Conservation (phyloP, 2,797 vertebrate species). For the Luscinia megarhynchos region DNA sequence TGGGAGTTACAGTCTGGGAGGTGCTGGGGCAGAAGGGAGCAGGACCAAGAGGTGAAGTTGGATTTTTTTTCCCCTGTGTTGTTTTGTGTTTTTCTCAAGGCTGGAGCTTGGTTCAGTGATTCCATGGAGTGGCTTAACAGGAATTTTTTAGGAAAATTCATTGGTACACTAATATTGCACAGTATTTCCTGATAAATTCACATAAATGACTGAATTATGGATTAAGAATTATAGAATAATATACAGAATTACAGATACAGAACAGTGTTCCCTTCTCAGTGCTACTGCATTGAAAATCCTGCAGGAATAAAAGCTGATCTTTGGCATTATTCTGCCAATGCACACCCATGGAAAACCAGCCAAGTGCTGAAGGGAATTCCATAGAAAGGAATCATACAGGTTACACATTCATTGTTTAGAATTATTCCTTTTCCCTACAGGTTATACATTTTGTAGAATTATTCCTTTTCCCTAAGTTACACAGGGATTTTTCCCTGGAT, state of each 20-base stretch:
- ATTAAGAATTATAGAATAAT: neutral
- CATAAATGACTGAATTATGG: neutral
- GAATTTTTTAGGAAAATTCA: neutral
- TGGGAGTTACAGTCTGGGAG: neutral
- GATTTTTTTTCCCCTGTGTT: neutral
- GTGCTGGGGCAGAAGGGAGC: neutral
- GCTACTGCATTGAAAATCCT: neutral
- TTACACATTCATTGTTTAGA: neutral
- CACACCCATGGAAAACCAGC: neutral
- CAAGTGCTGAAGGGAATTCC: neutral
- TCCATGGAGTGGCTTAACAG: neutral
- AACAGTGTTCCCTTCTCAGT: neutral
- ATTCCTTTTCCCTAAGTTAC: neutral
- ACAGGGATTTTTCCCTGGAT: neutral
- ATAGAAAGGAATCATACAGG: neutral
- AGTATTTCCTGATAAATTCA: neutral
- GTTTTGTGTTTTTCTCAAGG: neutral
- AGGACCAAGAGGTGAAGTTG: neutral
- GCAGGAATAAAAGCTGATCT: neutral
- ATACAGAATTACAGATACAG: neutral
- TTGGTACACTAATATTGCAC: neutral
- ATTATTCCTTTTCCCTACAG: neutral
- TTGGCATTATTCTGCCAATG: neutral
- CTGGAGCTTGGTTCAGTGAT: neutral
- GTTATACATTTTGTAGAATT: neutral